A percentile compares a stretch with the other conserved stretches of the same genome.
Conservation (phyloP, 2,888 invertebrate species). For the Globia sparganii region DNA sequence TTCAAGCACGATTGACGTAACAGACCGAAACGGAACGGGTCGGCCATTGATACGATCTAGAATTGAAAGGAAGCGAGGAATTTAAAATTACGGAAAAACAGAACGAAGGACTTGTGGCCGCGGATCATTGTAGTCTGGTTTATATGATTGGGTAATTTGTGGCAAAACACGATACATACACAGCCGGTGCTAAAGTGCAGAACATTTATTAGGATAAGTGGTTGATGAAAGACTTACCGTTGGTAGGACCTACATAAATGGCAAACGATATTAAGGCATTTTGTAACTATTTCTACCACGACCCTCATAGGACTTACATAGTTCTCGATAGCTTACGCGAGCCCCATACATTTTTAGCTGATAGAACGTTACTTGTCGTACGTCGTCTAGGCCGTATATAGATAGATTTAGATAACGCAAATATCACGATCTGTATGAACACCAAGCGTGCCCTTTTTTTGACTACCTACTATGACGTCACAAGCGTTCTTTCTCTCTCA, state of each 20-base stretch:
- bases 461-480: too few relatives aligned
- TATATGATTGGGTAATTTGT: slow-evolving; percentile 35
- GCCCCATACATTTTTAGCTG: neutral
- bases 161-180: neutral
- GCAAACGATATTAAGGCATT: neutral
- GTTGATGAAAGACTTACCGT: neutral
- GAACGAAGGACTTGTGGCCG: slow-evolving; percentile 4
- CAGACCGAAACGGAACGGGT: neutral
- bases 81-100: slow-evolving; percentile 44
- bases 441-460: too few relatives aligned
- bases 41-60: slow-evolving; percentile 40
- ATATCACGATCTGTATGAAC: too few relatives aligned
- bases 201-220: neutral
- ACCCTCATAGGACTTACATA: too few relatives aligned
- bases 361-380: neutral
- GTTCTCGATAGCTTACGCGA: neutral
- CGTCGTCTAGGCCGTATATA: too few relatives aligned
- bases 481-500: too few relatives aligned
- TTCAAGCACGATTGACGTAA: slow-evolving; percentile 34
- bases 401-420: too few relatives aligned
- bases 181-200: neutral
- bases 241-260: too few relatives aligned
- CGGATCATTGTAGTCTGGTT: neutral
- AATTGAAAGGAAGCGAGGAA: slow-evolving; percentile 35
- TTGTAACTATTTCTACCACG: neutral